phyloP scores from a whole-genome alignment of 2,888 invertebrate species.

The Diaprepes abbreviatus region DNA sequence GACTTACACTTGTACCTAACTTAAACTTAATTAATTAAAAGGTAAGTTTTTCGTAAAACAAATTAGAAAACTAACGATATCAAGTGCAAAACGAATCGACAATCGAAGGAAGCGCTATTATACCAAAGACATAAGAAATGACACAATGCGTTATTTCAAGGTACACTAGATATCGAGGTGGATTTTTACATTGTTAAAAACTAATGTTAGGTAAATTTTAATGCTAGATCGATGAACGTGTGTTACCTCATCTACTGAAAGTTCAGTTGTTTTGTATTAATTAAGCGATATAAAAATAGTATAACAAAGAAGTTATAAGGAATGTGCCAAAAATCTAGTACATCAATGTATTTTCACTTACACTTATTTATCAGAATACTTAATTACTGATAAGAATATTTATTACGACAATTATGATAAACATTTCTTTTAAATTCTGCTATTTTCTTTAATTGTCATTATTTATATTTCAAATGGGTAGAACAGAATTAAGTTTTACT shows the following conservation, averaged over 20 bases:
- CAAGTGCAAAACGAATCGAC: slow-evolving; percentile 56
- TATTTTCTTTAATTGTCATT: too few relatives aligned
- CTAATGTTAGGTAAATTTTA: slow-evolving; percentile 46
- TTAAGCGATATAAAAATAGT: too few relatives aligned
- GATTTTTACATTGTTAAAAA: slow-evolving; percentile 50
- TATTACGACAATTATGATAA: too few relatives aligned
- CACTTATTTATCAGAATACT: too few relatives aligned
- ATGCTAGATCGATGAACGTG: slow-evolving; percentile 43
- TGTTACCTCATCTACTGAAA: slow-evolving; percentile 38
- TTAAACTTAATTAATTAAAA: slow-evolving; percentile 6
- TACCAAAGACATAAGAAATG: slow-evolving; percentile 51
- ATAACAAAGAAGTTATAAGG: too few relatives aligned
- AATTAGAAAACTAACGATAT: slow-evolving; percentile 41
- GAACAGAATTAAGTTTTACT: too few relatives aligned
- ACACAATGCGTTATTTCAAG: slow-evolving; percentile 61
- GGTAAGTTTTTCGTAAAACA: slow-evolving; percentile 27
- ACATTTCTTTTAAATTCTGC: too few relatives aligned
- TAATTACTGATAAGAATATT: too few relatives aligned
- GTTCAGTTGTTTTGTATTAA: slow-evolving; percentile 24
- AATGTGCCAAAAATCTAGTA: too few relatives aligned
- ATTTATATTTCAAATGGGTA: too few relatives aligned
- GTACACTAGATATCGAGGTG: slow-evolving; percentile 55
- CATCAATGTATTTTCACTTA: too few relatives aligned
- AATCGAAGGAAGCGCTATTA: slow-evolving; percentile 55
- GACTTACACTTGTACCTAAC: background rate